Base-by-base conservation (phyloP, 2,888 invertebrate genomes). In the Baronia brevicornis region DNA sequence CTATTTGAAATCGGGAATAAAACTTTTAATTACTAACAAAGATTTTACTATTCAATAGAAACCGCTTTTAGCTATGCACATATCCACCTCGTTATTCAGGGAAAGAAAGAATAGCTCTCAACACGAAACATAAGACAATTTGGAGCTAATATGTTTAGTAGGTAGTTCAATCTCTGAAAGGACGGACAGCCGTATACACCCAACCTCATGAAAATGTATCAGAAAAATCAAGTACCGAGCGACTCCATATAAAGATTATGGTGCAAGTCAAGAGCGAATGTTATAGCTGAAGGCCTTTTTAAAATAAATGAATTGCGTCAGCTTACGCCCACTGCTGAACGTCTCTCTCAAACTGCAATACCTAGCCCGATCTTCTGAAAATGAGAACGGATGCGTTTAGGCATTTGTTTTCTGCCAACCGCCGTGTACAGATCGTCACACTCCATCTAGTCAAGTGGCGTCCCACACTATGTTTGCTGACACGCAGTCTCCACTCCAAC, bases 191-290 rank as follows among this genome's bases (percentile, higher is more conserved):
- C 51, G 57, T 61, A 58, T 52, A 57, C 56, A 58, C 51, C 60
- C 60, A 52, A 59, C 66, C 80, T 80, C 82, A 82, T 82, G 82
- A 82, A 82, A 82, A 82, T 82, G 82, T 82, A 82, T 79, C 78
- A 78, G 68, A 78, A 79, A 78, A 82, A 79, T 79, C 79, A 72
- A 80, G 74, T 71, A 69, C 60, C 70, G 49, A 58, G 52, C 60
- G 58, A 60, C 54, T 52, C 50, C 48, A 53, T 58, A 48, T 49
- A 47, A 38, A 23, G 44, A 36, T 28, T 42, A 38, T 62, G 73
- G 73, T 61, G 4, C 45, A 65, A 65, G 45, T 25, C 14, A 46
- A 1, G 24, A 50, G 40, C 39, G 36, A 8, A 15, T 4, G 2
- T 5, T 5, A 5, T 7, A 2, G 8, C 10, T 21, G 4, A 3